These are phyloP conservation scores for Hiodon tergisus DNA, from an alignment of 2,113 vertebrate genomes.

Conservation along the genomic window DNA sequence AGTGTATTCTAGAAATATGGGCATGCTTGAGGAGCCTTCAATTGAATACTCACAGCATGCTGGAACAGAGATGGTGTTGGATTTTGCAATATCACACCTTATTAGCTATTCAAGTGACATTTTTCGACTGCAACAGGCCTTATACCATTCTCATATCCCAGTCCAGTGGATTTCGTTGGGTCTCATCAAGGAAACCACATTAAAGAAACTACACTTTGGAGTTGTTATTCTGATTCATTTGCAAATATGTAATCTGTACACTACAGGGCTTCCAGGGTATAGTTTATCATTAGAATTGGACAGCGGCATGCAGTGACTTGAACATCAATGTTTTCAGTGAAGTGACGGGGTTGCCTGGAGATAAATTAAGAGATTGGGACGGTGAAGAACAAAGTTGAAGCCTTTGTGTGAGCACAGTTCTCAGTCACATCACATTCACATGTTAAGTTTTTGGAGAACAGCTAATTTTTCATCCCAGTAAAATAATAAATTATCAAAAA, in stretches of 20 bases:
- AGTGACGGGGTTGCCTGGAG: slow-evolving; percentile 7
- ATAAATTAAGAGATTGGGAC: slow-evolving; percentile 16
- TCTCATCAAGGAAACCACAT: background rate
- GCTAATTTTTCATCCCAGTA: too few relatives aligned
- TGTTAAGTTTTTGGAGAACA: too few relatives aligned
- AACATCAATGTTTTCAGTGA: background rate
- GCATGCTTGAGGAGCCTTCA: slow-evolving; percentile 5
- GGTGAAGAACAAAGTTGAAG: slow-evolving; percentile 3
- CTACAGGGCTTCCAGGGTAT: background rate
- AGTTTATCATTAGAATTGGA: slow-evolving; percentile 11
- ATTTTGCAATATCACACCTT: slow-evolving; percentile 15
- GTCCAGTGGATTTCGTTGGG: background rate
- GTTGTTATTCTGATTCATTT: slow-evolving; percentile 10
- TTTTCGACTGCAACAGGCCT: background rate
- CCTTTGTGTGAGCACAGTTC: background rate
- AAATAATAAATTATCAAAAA: too few relatives aligned
- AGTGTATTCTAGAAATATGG: background rate
- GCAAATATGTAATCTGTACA: slow-evolving; percentile 17
- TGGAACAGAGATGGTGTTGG: background rate
- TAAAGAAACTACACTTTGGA: background rate
- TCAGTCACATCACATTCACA: background rate
- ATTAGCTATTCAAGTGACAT: slow-evolving; percentile 4
- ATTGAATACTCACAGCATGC: background rate
- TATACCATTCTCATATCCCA: slow-evolving; percentile 5
- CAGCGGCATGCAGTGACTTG: background rate